Evolutionary conservation across 2,888 invertebrate genomes (phyloP).

Genomic region (Lasioglossum malachurum): DNA sequence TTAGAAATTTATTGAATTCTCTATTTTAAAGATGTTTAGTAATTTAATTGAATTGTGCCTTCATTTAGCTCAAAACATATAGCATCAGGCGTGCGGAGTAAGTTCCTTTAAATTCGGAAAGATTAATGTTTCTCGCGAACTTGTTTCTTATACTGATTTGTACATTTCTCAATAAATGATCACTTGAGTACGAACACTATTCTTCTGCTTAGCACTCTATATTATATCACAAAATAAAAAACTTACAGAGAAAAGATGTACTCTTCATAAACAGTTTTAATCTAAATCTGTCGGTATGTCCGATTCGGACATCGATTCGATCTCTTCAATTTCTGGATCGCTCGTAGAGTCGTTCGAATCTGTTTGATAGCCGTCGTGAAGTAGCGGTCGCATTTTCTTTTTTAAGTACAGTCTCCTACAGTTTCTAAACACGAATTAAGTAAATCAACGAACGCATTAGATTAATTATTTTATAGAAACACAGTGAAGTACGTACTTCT

Average conservation of each 20-base stretch:
- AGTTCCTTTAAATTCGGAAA: conserved; percentile 57
- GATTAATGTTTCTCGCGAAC: conserved; percentile 47
- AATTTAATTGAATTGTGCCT: conserved; percentile 69
- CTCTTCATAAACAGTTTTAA: conserved; percentile 11
- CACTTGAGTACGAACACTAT: conserved; percentile 29
- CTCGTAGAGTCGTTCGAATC: conserved; percentile 69
- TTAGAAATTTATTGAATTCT: conserved; percentile 71
- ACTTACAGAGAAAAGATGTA: conserved; percentile 44
- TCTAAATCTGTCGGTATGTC: conserved; percentile 39
- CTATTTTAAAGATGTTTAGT: conserved; percentile 62
- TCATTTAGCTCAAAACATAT: conserved; percentile 31
- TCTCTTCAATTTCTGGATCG: conserved; percentile 14
- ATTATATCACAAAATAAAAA: conserved; percentile 14
- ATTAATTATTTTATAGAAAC: neutral
- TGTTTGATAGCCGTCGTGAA: conserved; percentile 74
- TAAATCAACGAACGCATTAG: neutral
- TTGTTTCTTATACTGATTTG: conserved; percentile 55
- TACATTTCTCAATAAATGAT: conserved; percentile 58
- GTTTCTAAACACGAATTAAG: neutral
- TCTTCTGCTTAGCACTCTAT: neutral
- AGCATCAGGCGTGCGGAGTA: conserved; percentile 26
- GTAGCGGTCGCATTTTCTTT: conserved; percentile 36
- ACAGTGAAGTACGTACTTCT: conserved; percentile 18
- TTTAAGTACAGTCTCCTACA: conserved; percentile 10
- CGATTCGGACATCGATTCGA: neutral